Conservation (phyloP, 1,140 invertebrate species). For the Calephelis virginiensis region DNA sequence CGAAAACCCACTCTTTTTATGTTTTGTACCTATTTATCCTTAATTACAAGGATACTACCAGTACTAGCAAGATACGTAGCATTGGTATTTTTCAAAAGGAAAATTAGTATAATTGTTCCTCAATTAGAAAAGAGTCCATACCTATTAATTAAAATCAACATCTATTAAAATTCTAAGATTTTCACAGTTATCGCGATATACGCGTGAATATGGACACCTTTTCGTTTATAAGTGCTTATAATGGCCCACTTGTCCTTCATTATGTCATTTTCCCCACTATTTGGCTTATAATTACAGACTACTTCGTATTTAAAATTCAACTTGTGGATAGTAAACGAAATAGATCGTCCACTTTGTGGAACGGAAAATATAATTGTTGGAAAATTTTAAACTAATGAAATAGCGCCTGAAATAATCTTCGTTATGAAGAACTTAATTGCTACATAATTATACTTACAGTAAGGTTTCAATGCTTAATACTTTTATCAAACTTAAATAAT, state of each 20-base stretch:
- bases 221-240: conserved; percentile 54
- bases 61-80: not conserved
- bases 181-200: conserved; percentile 40
- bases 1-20: too few relatives aligned
- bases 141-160: conserved; percentile 51
- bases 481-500: not conserved
- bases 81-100: not conserved
- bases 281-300: conserved; percentile 63
- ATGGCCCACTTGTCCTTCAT: conserved; percentile 59
- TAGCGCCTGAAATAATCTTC: conserved; percentile 73
- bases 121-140: conserved; percentile 17
- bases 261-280: conserved; percentile 70
- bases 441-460: conserved; percentile 46
- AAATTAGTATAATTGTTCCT: not conserved
- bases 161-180: conserved; percentile 54
- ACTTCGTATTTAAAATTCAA: conserved; percentile 57
- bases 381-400: conserved; percentile 64
- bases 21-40: too few relatives aligned
- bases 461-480: conserved; percentile 6
- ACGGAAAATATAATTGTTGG: conserved; percentile 59
- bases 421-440: conserved; percentile 42
- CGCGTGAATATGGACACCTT: conserved; percentile 72
- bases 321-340: conserved; percentile 46
- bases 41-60: too few relatives aligned
- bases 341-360: conserved; percentile 43